Percentiles rank a stretch among this genome's conserved stretches.
phyloP scores from a whole-genome alignment of 2,797 vertebrate genomes.

The Cephalopachus bancanus region DNA sequence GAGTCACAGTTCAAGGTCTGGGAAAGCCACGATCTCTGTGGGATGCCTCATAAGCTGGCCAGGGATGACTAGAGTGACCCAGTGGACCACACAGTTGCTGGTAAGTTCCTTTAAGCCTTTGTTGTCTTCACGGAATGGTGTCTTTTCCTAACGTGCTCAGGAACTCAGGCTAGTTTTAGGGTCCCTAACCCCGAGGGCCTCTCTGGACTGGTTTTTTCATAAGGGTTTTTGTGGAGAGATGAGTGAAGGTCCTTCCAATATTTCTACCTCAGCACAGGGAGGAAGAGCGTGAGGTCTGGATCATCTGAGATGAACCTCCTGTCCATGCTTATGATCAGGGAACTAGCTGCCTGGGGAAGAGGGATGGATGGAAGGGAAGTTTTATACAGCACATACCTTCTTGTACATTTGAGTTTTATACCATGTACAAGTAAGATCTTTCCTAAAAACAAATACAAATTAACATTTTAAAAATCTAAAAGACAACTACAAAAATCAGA shows the following conservation, averaged over 20 bases:
- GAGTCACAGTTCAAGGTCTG: background rate
- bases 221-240: background rate
- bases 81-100: background rate
- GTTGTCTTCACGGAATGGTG: background rate
- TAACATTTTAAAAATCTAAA: constrained; percentile 32
- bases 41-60: background rate
- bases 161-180: background rate
- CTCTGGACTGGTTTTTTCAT: background rate
- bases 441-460: constrained; percentile 26
- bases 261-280: background rate
- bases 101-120: background rate
- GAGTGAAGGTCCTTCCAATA: background rate
- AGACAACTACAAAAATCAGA: background rate
- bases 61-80: background rate
- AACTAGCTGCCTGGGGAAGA: background rate
- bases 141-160: background rate
- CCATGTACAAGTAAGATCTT: background rate
- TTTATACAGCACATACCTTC: background rate
- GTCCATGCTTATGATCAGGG: background rate
- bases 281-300: background rate
- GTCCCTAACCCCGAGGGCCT: background rate
- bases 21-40: background rate
- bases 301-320: background rate
- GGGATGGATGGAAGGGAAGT: background rate
- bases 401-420: background rate